A percentile compares a stretch with the other conserved stretches of the same genome.
Evolutionary conservation across 2,797 vertebrate genomes (phyloP).

Genomic region (Leontocebus nigricollis): DNA sequence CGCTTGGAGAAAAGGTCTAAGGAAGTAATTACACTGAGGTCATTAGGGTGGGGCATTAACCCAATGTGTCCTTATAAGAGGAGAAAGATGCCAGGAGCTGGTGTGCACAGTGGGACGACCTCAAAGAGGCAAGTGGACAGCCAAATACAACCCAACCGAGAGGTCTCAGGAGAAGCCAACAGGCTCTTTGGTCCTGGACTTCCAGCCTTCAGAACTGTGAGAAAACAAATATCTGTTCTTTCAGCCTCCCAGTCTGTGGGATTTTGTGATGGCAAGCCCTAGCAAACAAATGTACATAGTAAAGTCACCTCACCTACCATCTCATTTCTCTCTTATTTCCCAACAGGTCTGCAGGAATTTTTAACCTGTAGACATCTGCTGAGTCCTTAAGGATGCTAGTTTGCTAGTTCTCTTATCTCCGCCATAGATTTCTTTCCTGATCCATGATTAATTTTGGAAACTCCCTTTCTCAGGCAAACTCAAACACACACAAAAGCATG

Average conservation of each 20-base stretch:
- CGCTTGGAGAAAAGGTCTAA: neutral
- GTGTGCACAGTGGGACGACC: neutral
- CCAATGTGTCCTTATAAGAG: neutral
- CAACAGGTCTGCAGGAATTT: neutral
- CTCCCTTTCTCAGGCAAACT: neutral
- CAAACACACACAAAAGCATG: neutral
- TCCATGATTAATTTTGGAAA: neutral
- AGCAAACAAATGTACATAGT: neutral
- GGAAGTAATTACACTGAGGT: neutral
- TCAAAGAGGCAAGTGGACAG: neutral
- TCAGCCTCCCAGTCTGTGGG: neutral
- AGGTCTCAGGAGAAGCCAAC: neutral
- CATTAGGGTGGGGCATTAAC: neutral
- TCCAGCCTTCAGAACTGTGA: neutral
- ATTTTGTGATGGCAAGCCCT: neutral
- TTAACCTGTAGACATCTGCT: neutral
- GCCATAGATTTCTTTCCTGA: neutral
- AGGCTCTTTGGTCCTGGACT: neutral
- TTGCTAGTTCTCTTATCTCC: neutral
- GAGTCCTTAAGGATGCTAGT: neutral
- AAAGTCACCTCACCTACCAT: neutral
- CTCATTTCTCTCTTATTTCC: neutral
- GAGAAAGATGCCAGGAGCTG: neutral
- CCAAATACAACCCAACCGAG: neutral
- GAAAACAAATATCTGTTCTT: neutral